A percentile compares a stretch with the other conserved stretches of the same genome.
These are phyloP conservation scores for Epistrophella euchroma DNA, from an alignment of 2,888 invertebrate species.

Conservation along the genomic window DNA sequence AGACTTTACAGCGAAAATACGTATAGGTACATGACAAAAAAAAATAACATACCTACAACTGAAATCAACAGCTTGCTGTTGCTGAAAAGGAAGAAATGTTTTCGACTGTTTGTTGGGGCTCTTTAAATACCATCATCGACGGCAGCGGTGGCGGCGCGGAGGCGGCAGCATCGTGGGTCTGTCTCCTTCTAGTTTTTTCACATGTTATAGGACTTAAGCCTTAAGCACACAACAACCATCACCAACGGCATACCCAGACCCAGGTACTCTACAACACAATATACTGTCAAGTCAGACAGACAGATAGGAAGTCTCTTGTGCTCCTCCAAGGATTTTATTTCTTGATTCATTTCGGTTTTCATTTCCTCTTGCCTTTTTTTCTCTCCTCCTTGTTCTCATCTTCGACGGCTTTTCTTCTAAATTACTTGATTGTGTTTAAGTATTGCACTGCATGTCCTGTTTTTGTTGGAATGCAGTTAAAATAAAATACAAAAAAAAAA, in stretches of 20 bases:
- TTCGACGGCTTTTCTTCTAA: slow-evolving; percentile 67
- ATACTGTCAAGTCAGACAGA: slow-evolving; percentile 42
- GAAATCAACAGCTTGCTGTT: slow-evolving; percentile 73
- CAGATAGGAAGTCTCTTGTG: slow-evolving; percentile 52
- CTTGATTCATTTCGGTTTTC: slow-evolving; percentile 54
- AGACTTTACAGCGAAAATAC: slow-evolving; percentile 18
- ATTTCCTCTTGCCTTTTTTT: slow-evolving; percentile 19
- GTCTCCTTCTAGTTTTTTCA: slow-evolving; percentile 56
- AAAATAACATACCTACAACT: slow-evolving; percentile 1
- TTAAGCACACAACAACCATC: slow-evolving; percentile 1
- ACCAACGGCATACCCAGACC: not conserved
- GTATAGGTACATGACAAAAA: not conserved
- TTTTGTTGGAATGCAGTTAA: slow-evolving; percentile 62
- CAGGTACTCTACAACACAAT: slow-evolving; percentile 14
- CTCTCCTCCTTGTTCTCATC: slow-evolving; percentile 19
- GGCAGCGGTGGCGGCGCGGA: not conserved
- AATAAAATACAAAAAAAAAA: slow-evolving; percentile 41
- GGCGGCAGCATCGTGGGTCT: slow-evolving; percentile 47
- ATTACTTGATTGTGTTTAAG: slow-evolving; percentile 75
- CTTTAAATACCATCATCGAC: slow-evolving; percentile 49
- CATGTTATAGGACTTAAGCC: slow-evolving; percentile 34
- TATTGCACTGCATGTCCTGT: slow-evolving; percentile 73
- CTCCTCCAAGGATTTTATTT: slow-evolving; percentile 63
- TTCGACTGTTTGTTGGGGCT: slow-evolving; percentile 47
- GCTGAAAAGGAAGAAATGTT: slow-evolving; percentile 57